Conservation (phyloP, 1,140 invertebrate species). For the Cyclina sinensis region DNA sequence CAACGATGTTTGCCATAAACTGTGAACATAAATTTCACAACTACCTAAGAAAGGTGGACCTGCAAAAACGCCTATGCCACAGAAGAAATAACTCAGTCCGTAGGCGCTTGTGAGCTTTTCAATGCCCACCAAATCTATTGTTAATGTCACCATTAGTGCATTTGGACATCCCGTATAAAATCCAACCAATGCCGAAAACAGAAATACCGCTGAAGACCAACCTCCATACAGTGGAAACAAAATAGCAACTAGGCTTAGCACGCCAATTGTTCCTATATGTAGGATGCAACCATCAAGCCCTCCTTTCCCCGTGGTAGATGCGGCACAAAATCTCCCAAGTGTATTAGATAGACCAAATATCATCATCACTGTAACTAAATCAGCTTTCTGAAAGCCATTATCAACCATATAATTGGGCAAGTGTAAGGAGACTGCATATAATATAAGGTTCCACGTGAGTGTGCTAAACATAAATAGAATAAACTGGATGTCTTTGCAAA, state of each 20-base stretch:
- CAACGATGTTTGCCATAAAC: too few relatives aligned
- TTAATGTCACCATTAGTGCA: constrained; percentile 63
- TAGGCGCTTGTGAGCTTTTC: constrained; percentile 51
- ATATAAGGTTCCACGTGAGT: constrained; percentile 48
- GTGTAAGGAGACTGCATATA: constrained; percentile 32
- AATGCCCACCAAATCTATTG: constrained; percentile 61
- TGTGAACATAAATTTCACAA: too few relatives aligned
- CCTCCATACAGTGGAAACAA: constrained; percentile 52
- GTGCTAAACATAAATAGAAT: constrained; percentile 54
- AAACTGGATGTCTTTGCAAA: constrained; percentile 1
- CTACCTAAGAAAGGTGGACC: constrained; percentile 72
- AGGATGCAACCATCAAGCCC: constrained; percentile 1
- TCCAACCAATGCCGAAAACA: constrained; percentile 51
- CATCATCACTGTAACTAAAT: constrained; percentile 32
- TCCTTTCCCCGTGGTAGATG: background rate
- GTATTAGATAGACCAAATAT: constrained; percentile 51
- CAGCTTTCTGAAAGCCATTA: background rate
- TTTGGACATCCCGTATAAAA: constrained; percentile 65
- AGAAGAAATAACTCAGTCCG: constrained; percentile 59
- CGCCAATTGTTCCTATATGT: constrained; percentile 27
- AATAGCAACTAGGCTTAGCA: background rate
- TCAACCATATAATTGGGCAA: constrained; percentile 48
- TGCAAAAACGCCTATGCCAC: constrained; percentile 63
- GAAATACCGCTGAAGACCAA: constrained; percentile 1
- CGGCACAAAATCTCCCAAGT: constrained; percentile 25